Percentiles rank a stretch among this genome's conserved stretches.
These are phyloP conservation scores for Gambusia affinis DNA, from an alignment of 2,113 vertebrate genomes.

Conservation along the genomic window DNA sequence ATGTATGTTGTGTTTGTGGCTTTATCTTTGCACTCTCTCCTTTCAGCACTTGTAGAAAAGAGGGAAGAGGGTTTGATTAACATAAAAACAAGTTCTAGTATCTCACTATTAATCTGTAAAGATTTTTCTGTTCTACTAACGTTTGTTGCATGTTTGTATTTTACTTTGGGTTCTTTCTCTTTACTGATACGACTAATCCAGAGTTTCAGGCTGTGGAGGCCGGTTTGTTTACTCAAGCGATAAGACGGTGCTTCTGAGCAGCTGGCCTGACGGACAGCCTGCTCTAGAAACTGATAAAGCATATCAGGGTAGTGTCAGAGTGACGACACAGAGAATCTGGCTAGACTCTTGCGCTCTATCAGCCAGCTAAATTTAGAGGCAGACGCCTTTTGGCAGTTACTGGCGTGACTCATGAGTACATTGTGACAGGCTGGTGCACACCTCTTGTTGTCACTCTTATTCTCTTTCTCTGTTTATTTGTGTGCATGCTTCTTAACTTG, in stretches of 20 bases:
- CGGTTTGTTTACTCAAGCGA: constrained; percentile 61
- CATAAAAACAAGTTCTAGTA: constrained; percentile 49
- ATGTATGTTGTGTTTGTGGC: constrained; percentile 25
- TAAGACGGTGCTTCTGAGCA: constrained; percentile 62
- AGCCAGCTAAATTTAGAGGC: constrained; percentile 68
- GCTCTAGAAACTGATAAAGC: constrained; percentile 66
- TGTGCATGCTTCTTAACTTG: constrained; percentile 5
- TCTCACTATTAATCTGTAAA: constrained; percentile 20
- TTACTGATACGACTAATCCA: constrained; percentile 46
- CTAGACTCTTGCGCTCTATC: constrained; percentile 53
- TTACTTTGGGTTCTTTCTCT: constrained; percentile 20
- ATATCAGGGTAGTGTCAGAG: constrained; percentile 60
- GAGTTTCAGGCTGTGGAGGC: constrained; percentile 37
- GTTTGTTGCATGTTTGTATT: constrained; percentile 33
- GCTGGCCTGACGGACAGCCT: constrained; percentile 58
- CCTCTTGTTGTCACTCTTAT: constrained; percentile 33
- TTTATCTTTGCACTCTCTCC: constrained; percentile 66
- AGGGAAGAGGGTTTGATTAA: constrained; percentile 12
- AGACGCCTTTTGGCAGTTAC: constrained; percentile 61
- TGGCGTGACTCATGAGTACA: constrained; percentile 63
- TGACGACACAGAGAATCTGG: constrained; percentile 73
- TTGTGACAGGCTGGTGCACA: constrained; percentile 45
- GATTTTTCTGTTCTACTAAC: constrained; percentile 24
- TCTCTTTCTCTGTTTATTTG: constrained; percentile 19
- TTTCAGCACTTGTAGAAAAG: constrained; percentile 55